Evolutionary conservation across 1,140 invertebrate species (phyloP).

Genomic region (Forficula auricularia): DNA sequence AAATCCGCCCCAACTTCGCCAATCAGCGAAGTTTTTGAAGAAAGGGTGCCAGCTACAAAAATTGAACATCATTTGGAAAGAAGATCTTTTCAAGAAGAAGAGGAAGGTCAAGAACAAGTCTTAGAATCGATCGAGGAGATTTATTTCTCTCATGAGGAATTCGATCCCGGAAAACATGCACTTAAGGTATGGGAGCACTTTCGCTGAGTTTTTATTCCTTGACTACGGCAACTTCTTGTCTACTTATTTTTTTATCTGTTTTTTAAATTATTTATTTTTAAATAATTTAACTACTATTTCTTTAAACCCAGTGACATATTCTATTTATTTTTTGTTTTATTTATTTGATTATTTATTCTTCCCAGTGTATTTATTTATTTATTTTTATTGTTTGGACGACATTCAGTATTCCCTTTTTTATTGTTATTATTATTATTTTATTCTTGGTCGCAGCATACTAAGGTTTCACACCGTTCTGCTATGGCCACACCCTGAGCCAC

Average conservation of each 20-base stretch:
- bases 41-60: slow-evolving; percentile 17
- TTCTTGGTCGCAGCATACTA: too few species aligned
- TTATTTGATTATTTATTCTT: not conserved
- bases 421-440: too few species aligned
- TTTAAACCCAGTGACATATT: too few species aligned
- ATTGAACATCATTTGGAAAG: slow-evolving; percentile 20
- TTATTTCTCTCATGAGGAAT: slow-evolving; percentile 42
- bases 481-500: too few species aligned
- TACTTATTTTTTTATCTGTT: too few species aligned
- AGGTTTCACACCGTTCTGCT: too few species aligned
- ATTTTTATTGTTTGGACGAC: too few species aligned
- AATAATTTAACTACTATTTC: slow-evolving; percentile 4
- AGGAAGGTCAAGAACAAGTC: slow-evolving; percentile 52
- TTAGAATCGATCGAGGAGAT: slow-evolving; percentile 48
- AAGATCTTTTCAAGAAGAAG: slow-evolving; percentile 26
- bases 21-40: not conserved
- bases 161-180: slow-evolving; percentile 49
- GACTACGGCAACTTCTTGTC: too few species aligned
- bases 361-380: too few species aligned
- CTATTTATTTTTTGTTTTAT: not conserved
- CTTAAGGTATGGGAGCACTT: slow-evolving; percentile 38
- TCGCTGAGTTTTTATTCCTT: too few species aligned
- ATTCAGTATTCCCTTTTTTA: too few species aligned
- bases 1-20: not conserved
- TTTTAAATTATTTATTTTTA: slow-evolving; percentile 6